Evolutionary conservation across 2,888 invertebrate genomes (phyloP).

Genomic region (Dromius quadrimaculatus): DNA sequence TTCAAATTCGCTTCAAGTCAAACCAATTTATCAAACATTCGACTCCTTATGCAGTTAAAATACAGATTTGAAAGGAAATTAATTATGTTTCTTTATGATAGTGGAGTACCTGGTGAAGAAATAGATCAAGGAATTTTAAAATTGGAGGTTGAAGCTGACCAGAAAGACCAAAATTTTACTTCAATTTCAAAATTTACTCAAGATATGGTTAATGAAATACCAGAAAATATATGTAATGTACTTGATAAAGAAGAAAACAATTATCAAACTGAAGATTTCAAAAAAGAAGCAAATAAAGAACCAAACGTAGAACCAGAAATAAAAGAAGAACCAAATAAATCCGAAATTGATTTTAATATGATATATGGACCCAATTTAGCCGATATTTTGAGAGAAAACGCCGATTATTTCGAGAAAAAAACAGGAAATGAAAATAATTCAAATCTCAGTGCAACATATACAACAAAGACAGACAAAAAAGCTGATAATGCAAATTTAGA

Average conservation of each 20-base stretch:
- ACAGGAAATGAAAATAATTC: conserved; percentile 1
- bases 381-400: conserved; percentile 42
- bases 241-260: conserved; percentile 46
- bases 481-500: neutral
- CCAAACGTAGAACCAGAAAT: neutral
- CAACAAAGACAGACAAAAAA: too few species aligned
- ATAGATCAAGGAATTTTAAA: conserved; percentile 67
- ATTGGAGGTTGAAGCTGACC: conserved; percentile 56
- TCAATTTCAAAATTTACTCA: conserved; percentile 69
- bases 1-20: too few species aligned
- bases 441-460: too few species aligned
- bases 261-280: conserved; percentile 2
- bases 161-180: conserved; percentile 63
- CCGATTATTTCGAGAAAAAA: conserved; percentile 32
- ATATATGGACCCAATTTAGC: conserved; percentile 30
- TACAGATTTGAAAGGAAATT: too few species aligned
- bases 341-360: conserved; percentile 54
- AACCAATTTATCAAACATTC: too few species aligned
- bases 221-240: conserved; percentile 54
- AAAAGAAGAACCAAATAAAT: conserved; percentile 49
- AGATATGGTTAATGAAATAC: conserved; percentile 67
- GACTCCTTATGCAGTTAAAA: too few species aligned
- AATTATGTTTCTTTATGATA: too few species aligned
- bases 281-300: conserved; percentile 17
- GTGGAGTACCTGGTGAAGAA: conserved; percentile 70